Conservation (phyloP, 2,797 vertebrate genomes). For the Anguilla pacifica region DNA sequence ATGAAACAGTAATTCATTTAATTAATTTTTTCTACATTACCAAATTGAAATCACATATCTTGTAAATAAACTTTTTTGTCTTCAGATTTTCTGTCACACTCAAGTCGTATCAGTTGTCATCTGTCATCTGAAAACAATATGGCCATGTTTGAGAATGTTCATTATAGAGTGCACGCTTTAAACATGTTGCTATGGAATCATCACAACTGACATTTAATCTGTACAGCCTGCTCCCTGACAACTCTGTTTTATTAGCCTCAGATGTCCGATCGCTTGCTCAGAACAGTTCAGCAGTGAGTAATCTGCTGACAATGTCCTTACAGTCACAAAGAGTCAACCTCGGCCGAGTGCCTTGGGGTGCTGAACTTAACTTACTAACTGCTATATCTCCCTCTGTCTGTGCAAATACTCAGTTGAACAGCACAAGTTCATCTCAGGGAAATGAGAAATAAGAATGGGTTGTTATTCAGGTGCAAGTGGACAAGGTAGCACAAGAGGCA, state of each 20-base stretch:
- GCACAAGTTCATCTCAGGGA: background rate
- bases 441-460: background rate
- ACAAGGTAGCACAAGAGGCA: background rate
- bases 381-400: background rate
- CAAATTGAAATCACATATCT: too few relatives aligned
- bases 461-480: background rate
- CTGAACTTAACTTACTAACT: background rate
- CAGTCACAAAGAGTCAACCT: background rate
- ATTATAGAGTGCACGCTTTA: background rate
- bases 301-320: background rate
- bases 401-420: background rate
- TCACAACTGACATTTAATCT: conserved; percentile 5
- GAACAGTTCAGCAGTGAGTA: background rate
- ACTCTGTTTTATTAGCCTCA: background rate
- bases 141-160: background rate
- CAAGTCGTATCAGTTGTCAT: background rate
- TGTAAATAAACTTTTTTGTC: too few relatives aligned
- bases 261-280: background rate
- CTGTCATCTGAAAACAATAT: background rate
- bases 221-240: background rate
- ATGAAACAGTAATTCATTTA: too few relatives aligned
- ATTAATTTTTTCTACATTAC: background rate
- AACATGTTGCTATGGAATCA: background rate
- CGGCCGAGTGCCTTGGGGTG: background rate
- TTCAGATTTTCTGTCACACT: background rate